Evolutionary conservation across 2,888 invertebrate genomes (phyloP).

Genomic region (Dione juno): DNA sequence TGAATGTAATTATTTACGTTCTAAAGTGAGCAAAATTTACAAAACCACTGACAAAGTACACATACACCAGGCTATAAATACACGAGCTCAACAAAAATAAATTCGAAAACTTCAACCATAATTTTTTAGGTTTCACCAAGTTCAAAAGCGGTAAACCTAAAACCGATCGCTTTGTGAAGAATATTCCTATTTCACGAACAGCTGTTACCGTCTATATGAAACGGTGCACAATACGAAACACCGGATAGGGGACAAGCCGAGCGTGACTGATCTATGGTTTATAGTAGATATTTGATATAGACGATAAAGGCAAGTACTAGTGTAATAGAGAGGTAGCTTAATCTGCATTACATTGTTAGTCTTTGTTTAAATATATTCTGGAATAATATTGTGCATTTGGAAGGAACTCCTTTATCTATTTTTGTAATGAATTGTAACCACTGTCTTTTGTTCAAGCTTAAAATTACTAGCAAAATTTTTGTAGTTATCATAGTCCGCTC

Average conservation of each 20-base stretch:
- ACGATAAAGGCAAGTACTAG: neutral
- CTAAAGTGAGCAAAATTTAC: too few relatives aligned
- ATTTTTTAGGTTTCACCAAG: slow-evolving; percentile 24
- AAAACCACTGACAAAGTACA: neutral
- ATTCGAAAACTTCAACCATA: slow-evolving; percentile 13
- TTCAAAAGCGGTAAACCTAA: slow-evolving; percentile 31
- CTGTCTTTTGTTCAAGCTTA: too few relatives aligned
- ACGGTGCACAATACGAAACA: neutral
- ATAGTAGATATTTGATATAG: neutral
- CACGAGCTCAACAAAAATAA: slow-evolving; percentile 12
- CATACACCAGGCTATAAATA: neutral
- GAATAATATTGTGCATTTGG: too few relatives aligned
- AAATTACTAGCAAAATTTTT: too few relatives aligned
- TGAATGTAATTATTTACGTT: too few relatives aligned
- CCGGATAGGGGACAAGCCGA: neutral
- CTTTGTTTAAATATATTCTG: too few relatives aligned
- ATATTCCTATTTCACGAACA: slow-evolving; percentile 25
- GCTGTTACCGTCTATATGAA: slow-evolving; percentile 17
- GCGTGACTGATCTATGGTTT: neutral
- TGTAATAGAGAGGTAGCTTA: neutral
- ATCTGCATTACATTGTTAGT: too few relatives aligned
- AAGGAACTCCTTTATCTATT: too few relatives aligned
- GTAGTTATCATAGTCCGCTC: too few relatives aligned
- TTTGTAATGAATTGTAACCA: too few relatives aligned
- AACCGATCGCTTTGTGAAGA: slow-evolving; percentile 33